Percentiles rank a stretch among this genome's conserved stretches.
Evolutionary conservation across 2,797 vertebrate species (phyloP).

Genomic region (Microctenopoma steveboyesi): DNA sequence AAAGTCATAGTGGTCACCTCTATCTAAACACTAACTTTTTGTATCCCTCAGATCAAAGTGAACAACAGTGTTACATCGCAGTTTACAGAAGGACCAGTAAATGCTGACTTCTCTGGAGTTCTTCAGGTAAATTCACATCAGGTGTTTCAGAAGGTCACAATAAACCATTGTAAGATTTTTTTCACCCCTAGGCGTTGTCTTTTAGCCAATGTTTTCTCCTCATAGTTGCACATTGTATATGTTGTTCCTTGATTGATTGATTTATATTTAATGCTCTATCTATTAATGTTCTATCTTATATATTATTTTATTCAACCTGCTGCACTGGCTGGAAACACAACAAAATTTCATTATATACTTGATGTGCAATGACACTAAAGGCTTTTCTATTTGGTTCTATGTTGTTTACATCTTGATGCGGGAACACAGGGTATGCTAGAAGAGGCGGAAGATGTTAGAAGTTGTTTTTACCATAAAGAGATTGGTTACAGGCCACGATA

Average conservation of each 20-base stretch:
- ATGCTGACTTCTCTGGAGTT: slow-evolving; percentile 91
- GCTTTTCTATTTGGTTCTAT: too few relatives aligned
- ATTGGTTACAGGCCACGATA: neutral
- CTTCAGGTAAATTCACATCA: slow-evolving; percentile 85
- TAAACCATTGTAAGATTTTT: neutral
- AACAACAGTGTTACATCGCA: slow-evolving; percentile 90
- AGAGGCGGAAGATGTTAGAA: neutral
- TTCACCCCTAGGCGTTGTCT: neutral
- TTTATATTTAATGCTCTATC: too few relatives aligned
- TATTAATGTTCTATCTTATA: too few relatives aligned
- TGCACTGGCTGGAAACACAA: too few relatives aligned
- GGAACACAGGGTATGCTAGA: neutral
- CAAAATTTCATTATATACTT: too few relatives aligned
- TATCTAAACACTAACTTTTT: slow-evolving; percentile 41
- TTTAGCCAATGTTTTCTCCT: neutral
- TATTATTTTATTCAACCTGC: too few relatives aligned
- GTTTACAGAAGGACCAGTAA: slow-evolving; percentile 90
- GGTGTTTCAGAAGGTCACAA: neutral
- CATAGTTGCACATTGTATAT: too few relatives aligned
- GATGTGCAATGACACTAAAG: too few relatives aligned
- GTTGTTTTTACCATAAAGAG: neutral
- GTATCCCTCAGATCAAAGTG: slow-evolving; percentile 84
- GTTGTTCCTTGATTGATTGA: too few relatives aligned
- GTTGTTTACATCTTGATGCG: neutral
- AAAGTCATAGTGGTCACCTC: neutral